These are phyloP conservation scores for Syngnathus typhle DNA, from an alignment of 2,113 vertebrate species.

Conservation along the genomic window DNA sequence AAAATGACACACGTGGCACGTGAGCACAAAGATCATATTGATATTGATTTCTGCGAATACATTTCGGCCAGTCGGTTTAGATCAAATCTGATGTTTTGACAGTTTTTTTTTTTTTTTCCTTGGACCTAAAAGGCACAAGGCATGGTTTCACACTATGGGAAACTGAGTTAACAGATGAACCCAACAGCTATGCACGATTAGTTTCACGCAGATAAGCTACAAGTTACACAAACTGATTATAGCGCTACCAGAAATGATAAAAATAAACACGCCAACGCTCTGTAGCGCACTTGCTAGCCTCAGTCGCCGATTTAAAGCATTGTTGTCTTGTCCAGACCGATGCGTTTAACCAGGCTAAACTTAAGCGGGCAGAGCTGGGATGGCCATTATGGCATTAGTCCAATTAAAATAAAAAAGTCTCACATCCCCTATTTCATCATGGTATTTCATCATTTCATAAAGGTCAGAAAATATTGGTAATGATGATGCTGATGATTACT, in stretches of 20 bases:
- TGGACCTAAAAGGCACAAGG: background rate
- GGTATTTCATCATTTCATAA: too few relatives aligned
- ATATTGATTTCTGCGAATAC: constrained; percentile 1
- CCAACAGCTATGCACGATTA: background rate
- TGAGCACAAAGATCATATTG: constrained; percentile 13
- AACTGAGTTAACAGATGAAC: background rate
- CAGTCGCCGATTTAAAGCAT: too few relatives aligned
- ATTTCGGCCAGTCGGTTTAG: constrained; percentile 9
- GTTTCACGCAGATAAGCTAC: background rate
- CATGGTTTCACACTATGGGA: background rate
- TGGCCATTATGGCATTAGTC: background rate
- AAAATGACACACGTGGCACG: constrained; percentile 5
- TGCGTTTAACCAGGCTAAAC: background rate
- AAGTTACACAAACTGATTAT: background rate
- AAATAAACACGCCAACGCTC: background rate
- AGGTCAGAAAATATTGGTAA: background rate
- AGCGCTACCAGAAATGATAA: background rate
- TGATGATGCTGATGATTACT: background rate
- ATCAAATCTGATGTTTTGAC: background rate
- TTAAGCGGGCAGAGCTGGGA: background rate
- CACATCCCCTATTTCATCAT: background rate
- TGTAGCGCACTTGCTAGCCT: background rate
- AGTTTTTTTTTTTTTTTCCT: background rate
- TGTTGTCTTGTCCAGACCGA: background rate
- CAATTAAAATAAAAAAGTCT: background rate